These are phyloP conservation scores for Dinomys branickii DNA, from an alignment of 2,113 vertebrate species.

Conservation along the genomic window DNA sequence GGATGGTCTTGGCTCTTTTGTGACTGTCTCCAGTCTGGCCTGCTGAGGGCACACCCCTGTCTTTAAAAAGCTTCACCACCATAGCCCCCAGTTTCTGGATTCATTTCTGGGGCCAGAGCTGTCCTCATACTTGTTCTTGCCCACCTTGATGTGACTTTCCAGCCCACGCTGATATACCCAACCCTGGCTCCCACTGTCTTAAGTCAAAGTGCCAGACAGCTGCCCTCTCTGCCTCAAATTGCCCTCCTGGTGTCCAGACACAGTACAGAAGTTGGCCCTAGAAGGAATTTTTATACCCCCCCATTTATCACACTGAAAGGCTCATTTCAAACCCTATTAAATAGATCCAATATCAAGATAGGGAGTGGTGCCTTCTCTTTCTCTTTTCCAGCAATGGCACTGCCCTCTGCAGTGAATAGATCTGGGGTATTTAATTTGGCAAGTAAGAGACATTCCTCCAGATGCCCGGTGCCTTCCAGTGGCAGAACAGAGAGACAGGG, in stretches of 20 bases:
- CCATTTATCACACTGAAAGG: conserved; percentile 67
- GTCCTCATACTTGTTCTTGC: not conserved
- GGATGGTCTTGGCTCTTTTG: accelerated
- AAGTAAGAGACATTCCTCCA: conserved; percentile 29
- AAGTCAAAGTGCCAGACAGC: conserved; percentile 36
- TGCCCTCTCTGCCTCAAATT: not conserved
- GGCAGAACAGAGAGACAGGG: not conserved
- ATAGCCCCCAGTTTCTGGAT: not conserved
- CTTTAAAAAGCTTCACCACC: not conserved
- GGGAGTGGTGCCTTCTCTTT: not conserved
- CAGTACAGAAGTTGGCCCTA: not conserved
- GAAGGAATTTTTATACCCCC: not conserved
- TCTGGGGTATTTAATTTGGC: conserved; percentile 59
- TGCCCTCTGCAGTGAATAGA: not conserved
- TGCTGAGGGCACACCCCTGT: not conserved
- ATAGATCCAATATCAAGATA: conserved; percentile 23
- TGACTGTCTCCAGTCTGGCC: not conserved
- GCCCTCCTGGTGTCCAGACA: not conserved
- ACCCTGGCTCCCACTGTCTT: not conserved
- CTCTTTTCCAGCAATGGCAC: conserved; percentile 1
- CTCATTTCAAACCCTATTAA: conserved; percentile 59
- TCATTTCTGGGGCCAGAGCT: not conserved
- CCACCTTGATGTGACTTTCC: not conserved
- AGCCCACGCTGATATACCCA: not conserved
- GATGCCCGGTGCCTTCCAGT: conserved; percentile 59